Evolutionary conservation across 1,140 invertebrate species (phyloP).

Genomic region (Heliconius melpomene): DNA sequence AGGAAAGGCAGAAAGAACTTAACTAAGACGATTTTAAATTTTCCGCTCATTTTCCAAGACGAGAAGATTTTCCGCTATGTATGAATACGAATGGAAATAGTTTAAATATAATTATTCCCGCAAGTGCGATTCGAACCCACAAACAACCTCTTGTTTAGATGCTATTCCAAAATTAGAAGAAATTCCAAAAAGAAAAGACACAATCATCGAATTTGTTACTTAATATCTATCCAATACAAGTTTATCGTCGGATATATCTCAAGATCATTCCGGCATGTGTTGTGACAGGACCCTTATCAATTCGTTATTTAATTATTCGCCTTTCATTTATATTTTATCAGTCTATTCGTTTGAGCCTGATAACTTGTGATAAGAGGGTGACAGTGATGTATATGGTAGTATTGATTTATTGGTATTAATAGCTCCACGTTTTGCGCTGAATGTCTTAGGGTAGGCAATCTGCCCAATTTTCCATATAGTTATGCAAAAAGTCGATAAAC

Average conservation of each 20-base stretch:
- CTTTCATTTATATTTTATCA: constrained; percentile 13
- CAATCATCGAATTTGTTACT: neutral
- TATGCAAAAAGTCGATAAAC: too few relatives aligned
- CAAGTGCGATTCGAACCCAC: too few relatives aligned
- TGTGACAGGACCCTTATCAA: neutral
- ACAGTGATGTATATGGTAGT: neutral
- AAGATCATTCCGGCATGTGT: neutral
- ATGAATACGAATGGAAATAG: too few relatives aligned
- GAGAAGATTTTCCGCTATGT: too few relatives aligned
- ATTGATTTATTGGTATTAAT: neutral
- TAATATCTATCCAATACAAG: neutral
- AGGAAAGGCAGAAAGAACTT: too few relatives aligned
- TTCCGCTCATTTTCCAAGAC: too few relatives aligned
- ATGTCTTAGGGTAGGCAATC: too few relatives aligned
- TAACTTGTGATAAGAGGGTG: constrained; percentile 3
- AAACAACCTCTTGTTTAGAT: neutral
- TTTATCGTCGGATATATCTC: neutral
- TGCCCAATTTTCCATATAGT: too few relatives aligned
- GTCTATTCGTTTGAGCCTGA: neutral
- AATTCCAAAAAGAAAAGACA: too few relatives aligned
- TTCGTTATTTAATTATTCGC: neutral
- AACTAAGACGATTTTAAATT: too few relatives aligned
- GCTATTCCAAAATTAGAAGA: neutral
- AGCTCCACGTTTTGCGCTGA: too few relatives aligned
- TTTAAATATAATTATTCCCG: too few relatives aligned